Percentiles rank a stretch among this genome's conserved stretches.
Evolutionary conservation across 2,113 vertebrate species (phyloP).

Genomic region (Vimba vimba): DNA sequence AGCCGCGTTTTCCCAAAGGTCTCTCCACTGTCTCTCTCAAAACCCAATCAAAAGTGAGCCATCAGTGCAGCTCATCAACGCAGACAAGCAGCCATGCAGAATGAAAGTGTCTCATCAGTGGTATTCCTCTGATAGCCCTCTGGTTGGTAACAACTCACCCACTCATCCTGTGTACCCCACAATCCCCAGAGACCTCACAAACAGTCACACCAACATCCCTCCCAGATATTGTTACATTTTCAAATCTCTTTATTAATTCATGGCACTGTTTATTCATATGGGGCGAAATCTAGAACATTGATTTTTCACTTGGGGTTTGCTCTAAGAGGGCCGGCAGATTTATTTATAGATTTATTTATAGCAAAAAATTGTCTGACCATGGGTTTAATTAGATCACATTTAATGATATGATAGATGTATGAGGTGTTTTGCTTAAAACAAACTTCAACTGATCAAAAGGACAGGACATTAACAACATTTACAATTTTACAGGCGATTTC

Average conservation of each 20-base stretch:
- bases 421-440: not conserved
- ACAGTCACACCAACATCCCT: slow-evolving; percentile 20
- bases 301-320: slow-evolving; percentile 27
- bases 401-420: not conserved
- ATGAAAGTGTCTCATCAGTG: slow-evolving; percentile 35
- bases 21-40: slow-evolving; percentile 37
- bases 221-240: slow-evolving; percentile 38
- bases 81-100: slow-evolving; percentile 41
- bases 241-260: slow-evolving; percentile 45
- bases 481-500: too few relatives aligned
- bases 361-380: not conserved
- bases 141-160: slow-evolving; percentile 24
- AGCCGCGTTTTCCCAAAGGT: slow-evolving; percentile 43
- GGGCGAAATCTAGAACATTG: slow-evolving; percentile 45
- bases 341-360: slow-evolving; percentile 12
- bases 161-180: slow-evolving; percentile 14
- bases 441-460: too few relatives aligned
- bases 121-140: slow-evolving; percentile 23
- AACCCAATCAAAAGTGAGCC: slow-evolving; percentile 56
- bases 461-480: too few relatives aligned
- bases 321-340: slow-evolving; percentile 13
- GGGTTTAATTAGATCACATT: slow-evolving; percentile 51
- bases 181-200: not conserved
- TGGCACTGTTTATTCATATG: slow-evolving; percentile 41
- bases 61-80: slow-evolving; percentile 55